These are phyloP conservation scores for Listronotus bonariensis DNA, from an alignment of 1,140 invertebrate genomes.

Conservation along the genomic window DNA sequence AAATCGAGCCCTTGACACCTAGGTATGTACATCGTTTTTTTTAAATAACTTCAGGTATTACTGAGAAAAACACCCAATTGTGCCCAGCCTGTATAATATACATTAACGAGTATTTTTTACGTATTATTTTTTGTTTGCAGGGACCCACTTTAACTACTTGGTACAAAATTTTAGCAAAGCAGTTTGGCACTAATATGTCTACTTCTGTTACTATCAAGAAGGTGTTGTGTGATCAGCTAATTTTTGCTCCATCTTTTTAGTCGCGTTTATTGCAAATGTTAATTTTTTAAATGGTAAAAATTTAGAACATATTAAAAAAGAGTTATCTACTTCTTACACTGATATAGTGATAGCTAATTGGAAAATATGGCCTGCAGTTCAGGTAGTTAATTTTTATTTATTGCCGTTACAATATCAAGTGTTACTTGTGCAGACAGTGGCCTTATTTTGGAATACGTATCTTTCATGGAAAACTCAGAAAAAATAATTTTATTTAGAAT, in stretches of 20 bases:
- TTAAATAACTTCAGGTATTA: too few relatives aligned
- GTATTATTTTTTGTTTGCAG: slow-evolving; percentile 32
- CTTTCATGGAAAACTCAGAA: slow-evolving; percentile 68
- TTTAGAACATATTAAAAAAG: slow-evolving; percentile 60
- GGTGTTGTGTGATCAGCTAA: slow-evolving; percentile 73
- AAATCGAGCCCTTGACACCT: too few relatives aligned
- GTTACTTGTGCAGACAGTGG: slow-evolving; percentile 76
- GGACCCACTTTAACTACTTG: slow-evolving; percentile 42
- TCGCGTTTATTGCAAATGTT: slow-evolving; percentile 62
- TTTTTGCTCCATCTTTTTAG: slow-evolving; percentile 69
- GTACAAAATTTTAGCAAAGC: slow-evolving; percentile 36
- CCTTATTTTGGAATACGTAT: slow-evolving; percentile 86
- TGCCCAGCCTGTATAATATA: too few relatives aligned
- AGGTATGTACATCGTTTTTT: too few relatives aligned
- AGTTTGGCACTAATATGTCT: slow-evolving; percentile 19
- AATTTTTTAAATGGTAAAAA: slow-evolving; percentile 66
- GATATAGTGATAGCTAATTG: slow-evolving; percentile 77
- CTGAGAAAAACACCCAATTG: too few relatives aligned
- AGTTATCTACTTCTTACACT: slow-evolving; percentile 66
- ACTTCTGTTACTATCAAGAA: slow-evolving; percentile 61
- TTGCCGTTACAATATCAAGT: slow-evolving; percentile 82
- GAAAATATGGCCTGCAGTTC: slow-evolving; percentile 84
- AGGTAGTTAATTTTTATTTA: slow-evolving; percentile 81
- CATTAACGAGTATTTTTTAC: not conserved
- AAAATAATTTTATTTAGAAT: not conserved